These are phyloP conservation scores for Epizoanthus illoricatus DNA, from an alignment of 92 coral and sea anemone genomes.

Conservation along the genomic window DNA sequence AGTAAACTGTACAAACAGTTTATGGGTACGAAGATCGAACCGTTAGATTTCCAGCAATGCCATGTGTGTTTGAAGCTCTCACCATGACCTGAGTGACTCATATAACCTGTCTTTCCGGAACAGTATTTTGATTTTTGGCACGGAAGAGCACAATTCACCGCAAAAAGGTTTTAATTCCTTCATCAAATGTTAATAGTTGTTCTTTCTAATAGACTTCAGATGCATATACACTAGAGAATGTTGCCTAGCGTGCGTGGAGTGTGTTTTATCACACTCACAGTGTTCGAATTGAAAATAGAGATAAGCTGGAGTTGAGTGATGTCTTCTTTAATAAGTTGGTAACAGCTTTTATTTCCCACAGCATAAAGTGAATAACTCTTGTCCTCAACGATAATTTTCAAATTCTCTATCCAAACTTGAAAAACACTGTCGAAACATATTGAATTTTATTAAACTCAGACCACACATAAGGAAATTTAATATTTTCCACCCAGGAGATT, in stretches of 20 bases:
- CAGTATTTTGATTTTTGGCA: slow-evolving; percentile 13
- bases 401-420: slow-evolving; percentile 16
- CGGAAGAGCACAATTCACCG: slow-evolving; percentile 20
- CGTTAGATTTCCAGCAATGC: slow-evolving; percentile 17
- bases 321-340: slow-evolving; percentile 27
- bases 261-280: slow-evolving; percentile 26
- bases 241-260: not conserved
- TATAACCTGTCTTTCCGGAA: slow-evolving; percentile 21
- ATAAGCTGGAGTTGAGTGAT: slow-evolving; percentile 41
- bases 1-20: slow-evolving; percentile 30
- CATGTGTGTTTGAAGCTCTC: not conserved
- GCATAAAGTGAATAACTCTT: not conserved
- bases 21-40: slow-evolving; percentile 4
- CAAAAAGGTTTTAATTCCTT: not conserved
- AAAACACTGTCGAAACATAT: slow-evolving; percentile 5
- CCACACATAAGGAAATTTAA: slow-evolving; percentile 41
- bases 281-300: slow-evolving; percentile 33
- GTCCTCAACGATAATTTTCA: slow-evolving; percentile 3
- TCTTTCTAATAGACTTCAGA: slow-evolving; percentile 4
- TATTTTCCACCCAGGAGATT: slow-evolving; percentile 41
- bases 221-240: not conserved
- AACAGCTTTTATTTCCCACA: slow-evolving; percentile 41
- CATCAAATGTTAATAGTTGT: not conserved
- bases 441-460: slow-evolving; percentile 22
- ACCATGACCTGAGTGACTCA: slow-evolving; percentile 32